Base-by-base conservation (phyloP, 2,888 invertebrate species). In the Machimus rusticus region DNA sequence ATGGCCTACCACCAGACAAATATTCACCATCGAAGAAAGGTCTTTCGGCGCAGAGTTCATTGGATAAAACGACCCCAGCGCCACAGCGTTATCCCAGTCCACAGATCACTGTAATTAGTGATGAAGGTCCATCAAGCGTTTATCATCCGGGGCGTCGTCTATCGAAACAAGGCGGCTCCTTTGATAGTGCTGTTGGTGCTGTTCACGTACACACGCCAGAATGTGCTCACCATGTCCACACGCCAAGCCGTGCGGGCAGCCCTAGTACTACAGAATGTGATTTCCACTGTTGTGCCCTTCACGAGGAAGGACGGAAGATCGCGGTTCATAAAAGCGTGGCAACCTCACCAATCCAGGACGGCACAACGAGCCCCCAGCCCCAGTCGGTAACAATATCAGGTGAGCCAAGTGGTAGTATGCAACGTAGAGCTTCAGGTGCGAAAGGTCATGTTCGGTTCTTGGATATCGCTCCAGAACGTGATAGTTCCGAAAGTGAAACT, bases 201-300 rank as follows among this genome's bases (percentile, higher is more conserved):
- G 95, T 96, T 91, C 96, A 96, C 93, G 95, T 96, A 92, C 96
- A 97, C 93, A 97, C 96, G 92, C 95, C 96, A 89, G 97, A 96
- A 94, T 96, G 96, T 92, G 95, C 96, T 88, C 94, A 94, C 91
- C 94, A 94, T 92, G 94, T 94, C 90, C 96, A 96, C 93, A 95
- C 95, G 92, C 95, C 95, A 91, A 94, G 94, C 89, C 94, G 95
- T 76, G 94, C 95, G 89, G 95, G 95, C 86, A 94, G 95, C 90
- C 95, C 94, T 90, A 93, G 93, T 92, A 93, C 94, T 91, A 94
- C 95, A 91, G 97, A 98, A 93, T 98, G 98, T 94, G 98, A 98
- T 94, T 98, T 98, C 93, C 98, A 98, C 93, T 98, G 98, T 93
- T 98, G 98, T 94, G 97, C 98, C 89, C 94, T 98, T 90, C 98